Evolutionary conservation across 2,888 invertebrate genomes (phyloP).

Genomic region (Argyresthia goedartella): DNA sequence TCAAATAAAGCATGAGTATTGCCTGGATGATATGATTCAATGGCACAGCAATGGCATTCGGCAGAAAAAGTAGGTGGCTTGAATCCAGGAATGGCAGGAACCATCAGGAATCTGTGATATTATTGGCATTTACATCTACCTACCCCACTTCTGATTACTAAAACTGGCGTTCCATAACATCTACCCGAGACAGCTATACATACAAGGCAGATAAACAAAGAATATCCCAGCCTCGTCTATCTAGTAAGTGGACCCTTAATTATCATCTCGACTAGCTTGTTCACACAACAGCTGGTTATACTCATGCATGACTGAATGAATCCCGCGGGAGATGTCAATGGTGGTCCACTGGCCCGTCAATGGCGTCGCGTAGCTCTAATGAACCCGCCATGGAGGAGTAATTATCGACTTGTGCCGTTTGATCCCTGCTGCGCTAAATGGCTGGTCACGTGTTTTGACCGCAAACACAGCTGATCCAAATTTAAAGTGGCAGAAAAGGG

Average conservation of each 20-base stretch:
- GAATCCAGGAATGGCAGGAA: no score
- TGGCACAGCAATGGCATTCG: no score
- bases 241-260: slow-evolving; percentile 4
- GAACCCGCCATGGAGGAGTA: neutral
- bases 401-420: slow-evolving; percentile 11
- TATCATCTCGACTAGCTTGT: slow-evolving; percentile 5
- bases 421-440: slow-evolving; percentile 7
- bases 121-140: no score
- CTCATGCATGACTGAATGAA: slow-evolving; percentile 45
- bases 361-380: slow-evolving; percentile 9
- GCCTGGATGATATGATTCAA: no score
- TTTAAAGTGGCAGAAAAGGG: neutral
- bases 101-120: no score
- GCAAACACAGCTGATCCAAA: neutral
- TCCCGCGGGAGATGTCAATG: slow-evolving; percentile 12
- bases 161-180: no score
- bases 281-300: slow-evolving; percentile 8
- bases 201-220: neutral
- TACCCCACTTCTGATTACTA: no score
- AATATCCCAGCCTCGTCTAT: neutral
- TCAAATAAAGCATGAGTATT: no score
- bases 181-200: neutral
- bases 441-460: slow-evolving; percentile 7
- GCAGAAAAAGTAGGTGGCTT: no score
- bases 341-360: slow-evolving; percentile 9